Conservation (phyloP, 2,888 invertebrate species). For the Coelinius sp. region DNA sequence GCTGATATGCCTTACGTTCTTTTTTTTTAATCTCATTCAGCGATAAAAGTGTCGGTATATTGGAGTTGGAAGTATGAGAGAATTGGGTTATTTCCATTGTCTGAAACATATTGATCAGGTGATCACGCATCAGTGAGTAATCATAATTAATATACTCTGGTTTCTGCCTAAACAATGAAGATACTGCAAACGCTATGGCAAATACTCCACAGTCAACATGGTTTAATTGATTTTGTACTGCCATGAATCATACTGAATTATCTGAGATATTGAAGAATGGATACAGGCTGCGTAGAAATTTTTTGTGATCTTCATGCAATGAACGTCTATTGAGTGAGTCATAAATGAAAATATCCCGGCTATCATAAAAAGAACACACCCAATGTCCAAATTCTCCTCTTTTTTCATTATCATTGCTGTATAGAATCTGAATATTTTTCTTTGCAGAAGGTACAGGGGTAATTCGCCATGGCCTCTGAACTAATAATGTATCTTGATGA, state of each 20-base stretch:
- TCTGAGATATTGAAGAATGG: not conserved
- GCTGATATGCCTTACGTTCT: not conserved
- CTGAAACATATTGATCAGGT: not conserved
- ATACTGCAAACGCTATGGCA: not conserved
- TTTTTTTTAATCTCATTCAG: not conserved
- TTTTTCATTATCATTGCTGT: not conserved
- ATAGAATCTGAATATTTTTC: not conserved
- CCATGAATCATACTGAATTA: not conserved
- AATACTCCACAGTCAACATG: not conserved
- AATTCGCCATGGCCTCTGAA: too few relatives aligned
- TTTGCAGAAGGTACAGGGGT: not conserved
- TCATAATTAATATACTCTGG: not conserved
- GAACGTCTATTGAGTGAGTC: not conserved
- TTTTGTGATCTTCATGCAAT: not conserved
- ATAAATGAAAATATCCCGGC: constrained; percentile 19
- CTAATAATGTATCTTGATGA: too few relatives aligned
- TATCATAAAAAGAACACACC: constrained; percentile 28
- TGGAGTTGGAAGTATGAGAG: not conserved
- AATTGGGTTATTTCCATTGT: not conserved
- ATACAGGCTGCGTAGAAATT: not conserved
- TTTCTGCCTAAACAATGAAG: not conserved
- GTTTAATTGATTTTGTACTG: constrained; percentile 8
- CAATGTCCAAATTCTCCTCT: too few relatives aligned
- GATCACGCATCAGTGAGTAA: not conserved
- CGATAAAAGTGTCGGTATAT: not conserved